phyloP scores from a whole-genome alignment of 92 coral and sea anemone genomes.

The Pocillopora grandis region DNA sequence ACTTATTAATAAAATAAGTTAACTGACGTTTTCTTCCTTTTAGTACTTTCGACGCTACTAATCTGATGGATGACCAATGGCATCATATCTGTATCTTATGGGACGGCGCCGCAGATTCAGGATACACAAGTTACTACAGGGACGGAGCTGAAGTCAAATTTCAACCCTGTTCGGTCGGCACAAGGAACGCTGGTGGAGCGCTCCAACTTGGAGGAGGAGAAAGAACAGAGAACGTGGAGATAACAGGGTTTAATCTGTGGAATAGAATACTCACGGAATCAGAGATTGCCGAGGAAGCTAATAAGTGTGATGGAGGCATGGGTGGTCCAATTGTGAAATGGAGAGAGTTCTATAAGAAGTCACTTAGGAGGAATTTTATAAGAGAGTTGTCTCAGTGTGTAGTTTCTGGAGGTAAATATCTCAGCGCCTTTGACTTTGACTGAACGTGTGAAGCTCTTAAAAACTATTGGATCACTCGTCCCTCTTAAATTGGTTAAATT shows the following conservation, averaged over 20 bases:
- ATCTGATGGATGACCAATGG: neutral
- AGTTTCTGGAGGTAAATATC: too few species aligned
- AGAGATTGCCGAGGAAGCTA: neutral
- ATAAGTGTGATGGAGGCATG: neutral
- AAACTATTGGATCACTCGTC: too few species aligned
- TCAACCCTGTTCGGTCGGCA: neutral
- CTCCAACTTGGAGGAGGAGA: slow-evolving; percentile 3
- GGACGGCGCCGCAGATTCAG: neutral
- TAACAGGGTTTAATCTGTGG: neutral
- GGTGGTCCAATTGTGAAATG: too few species aligned
- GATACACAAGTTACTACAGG: neutral
- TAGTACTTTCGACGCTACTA: neutral
- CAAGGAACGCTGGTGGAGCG: neutral
- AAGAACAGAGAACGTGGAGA: slow-evolving; percentile 1
- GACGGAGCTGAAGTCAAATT: neutral
- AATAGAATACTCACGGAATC: neutral
- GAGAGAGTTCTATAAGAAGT: too few species aligned
- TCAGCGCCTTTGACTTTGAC: too few species aligned
- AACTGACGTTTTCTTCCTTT: neutral
- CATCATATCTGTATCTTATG: neutral
- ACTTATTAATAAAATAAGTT: neutral
- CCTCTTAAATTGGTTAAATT: too few species aligned
- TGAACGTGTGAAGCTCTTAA: too few species aligned
- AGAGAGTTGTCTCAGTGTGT: too few species aligned
- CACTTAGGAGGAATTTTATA: too few species aligned